A percentile compares a stretch with the other conserved stretches of the same genome.
Evolutionary conservation across 1,140 invertebrate genomes (phyloP).

Genomic region (Caenorhabditis remanei): DNA sequence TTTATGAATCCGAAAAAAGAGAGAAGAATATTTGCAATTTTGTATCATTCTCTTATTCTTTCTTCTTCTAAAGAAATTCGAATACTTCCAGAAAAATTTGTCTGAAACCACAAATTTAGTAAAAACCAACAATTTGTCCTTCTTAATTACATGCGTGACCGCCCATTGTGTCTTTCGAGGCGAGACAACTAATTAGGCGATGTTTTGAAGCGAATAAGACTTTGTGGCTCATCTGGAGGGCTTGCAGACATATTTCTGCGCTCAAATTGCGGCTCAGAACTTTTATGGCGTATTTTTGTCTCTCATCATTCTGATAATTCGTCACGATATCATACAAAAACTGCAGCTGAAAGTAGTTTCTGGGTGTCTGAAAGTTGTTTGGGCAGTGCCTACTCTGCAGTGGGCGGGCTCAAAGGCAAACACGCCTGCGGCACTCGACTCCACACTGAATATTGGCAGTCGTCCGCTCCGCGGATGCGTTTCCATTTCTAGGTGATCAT

Average conservation of each 20-base stretch:
- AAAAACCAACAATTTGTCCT: background rate
- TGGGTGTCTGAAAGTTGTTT: slow-evolving; percentile 15
- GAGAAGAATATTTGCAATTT: background rate
- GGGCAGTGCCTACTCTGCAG: slow-evolving; percentile 17
- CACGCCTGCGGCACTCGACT: slow-evolving; percentile 53
- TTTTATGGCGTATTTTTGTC: background rate
- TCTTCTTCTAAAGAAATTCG: background rate
- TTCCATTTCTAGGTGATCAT: slow-evolving; percentile 48
- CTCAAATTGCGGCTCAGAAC: background rate
- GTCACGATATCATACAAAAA: slow-evolving; percentile 24
- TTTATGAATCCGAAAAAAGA: background rate
- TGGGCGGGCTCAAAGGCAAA: slow-evolving; percentile 49
- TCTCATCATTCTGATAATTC: background rate
- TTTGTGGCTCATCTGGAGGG: background rate
- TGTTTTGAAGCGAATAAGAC: slow-evolving; percentile 40
- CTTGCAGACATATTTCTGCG: background rate
- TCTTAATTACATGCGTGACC: slow-evolving; percentile 34
- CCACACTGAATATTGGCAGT: slow-evolving; percentile 54
- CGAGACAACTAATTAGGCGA: slow-evolving; percentile 39
- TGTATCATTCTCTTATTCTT: background rate
- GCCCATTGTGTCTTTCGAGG: slow-evolving; percentile 8
- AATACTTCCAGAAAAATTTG: background rate
- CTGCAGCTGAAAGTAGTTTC: background rate
- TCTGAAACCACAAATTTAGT: background rate
- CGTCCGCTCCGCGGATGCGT: slow-evolving; percentile 37